Evolutionary conservation across 2,888 invertebrate species (phyloP), one percentile per base, ranked within the genome.

Genomic region (Dolichomitus sp.): DNA sequence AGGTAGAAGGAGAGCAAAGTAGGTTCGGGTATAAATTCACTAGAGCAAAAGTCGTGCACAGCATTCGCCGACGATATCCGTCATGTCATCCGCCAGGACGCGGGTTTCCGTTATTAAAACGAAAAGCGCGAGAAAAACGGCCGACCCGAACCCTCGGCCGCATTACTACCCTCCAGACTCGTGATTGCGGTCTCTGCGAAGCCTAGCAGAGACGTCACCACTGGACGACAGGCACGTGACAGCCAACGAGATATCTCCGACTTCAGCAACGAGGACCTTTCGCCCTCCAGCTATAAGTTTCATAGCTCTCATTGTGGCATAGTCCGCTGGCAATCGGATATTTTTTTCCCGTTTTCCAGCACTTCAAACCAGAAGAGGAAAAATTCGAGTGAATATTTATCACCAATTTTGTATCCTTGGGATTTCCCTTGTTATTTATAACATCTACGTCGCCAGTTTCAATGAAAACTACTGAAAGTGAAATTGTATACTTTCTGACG

Each of bases 91-190:
- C 83, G 52, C 83, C 77, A 65, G 80, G 59, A 69, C 61, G 80
- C 68, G 76, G 73, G 70, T 74, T 82, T 75, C 74, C 83, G 77
- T 83, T 83, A 83, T 83, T 83, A 83, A 83, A 83, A 81, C 77
- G 83, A 81, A 77, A 83, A 83, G 73, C 61, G 73, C 73, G 59
- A 69, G 61, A 48, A 66, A 75, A 75, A 75, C 74, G 68, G 40
- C 54, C 68, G 74, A 61, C 69, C 59, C 68, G 50, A 63, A 69
- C 66, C 54, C 57, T 69, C 50, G 57, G 68, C 40, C 42, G 61
- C 42, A 73, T 69, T 74, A 40, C 68, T 68, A 63, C 50, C 63
- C 61, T 42, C 70, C 65, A 70, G 57, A 72, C 52, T 72, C 75
- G 75, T 83, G 82, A 83, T 83, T 83, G 82, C 82, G 82, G 82